Conservation (phyloP, 2,888 invertebrate species). For the Drosophila mulleri region DNA sequence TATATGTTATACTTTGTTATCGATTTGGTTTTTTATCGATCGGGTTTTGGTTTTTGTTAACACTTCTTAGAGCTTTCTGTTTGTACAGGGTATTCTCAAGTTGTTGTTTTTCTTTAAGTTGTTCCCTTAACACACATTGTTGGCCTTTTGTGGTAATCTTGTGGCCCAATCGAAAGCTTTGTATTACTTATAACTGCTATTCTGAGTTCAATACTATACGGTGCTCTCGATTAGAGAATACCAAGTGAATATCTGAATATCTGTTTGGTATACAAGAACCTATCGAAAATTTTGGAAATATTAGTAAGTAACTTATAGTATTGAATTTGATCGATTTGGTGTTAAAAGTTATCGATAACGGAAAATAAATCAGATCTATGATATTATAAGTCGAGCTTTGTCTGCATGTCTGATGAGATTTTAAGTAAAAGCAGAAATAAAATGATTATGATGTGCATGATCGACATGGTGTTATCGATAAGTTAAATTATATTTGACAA, state of each 20-base stretch:
- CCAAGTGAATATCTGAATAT: background rate
- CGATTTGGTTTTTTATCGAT: background rate
- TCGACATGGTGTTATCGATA: background rate
- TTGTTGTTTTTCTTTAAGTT: background rate
- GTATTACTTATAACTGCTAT: background rate
- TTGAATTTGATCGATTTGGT: background rate
- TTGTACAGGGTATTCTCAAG: background rate
- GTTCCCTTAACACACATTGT: background rate
- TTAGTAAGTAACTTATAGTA: background rate
- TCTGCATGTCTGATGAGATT: background rate
- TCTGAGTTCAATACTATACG: background rate
- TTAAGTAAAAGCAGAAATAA: background rate
- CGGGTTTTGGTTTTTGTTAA: too few species aligned
- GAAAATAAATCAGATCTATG: background rate
- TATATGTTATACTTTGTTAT: too few species aligned
- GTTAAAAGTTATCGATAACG: background rate
- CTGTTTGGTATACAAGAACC: too few species aligned
- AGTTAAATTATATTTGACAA: background rate
- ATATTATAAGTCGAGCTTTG: too few species aligned
- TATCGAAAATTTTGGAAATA: background rate
- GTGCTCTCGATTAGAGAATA: background rate
- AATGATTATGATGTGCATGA: background rate
- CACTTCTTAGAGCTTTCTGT: too few species aligned
- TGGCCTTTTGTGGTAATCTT: slow-evolving; percentile 2
- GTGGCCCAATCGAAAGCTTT: slow-evolving; percentile 6